Conservation (phyloP, 92 coral and sea anemone species). For the Porites cylindrica region DNA sequence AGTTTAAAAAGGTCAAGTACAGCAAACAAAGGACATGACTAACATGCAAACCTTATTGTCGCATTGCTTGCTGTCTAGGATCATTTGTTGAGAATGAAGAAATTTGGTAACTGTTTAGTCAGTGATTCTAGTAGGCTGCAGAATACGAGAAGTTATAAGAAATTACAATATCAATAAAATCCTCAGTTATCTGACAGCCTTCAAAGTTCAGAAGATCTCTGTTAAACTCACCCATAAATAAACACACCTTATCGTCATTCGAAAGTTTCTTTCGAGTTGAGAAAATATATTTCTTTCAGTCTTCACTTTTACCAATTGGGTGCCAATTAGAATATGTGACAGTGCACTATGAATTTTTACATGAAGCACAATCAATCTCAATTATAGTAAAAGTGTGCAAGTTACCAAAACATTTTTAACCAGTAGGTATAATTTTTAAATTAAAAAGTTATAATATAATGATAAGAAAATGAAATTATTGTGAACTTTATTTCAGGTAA, state of each 20-base stretch:
- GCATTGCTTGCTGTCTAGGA: slow-evolving; percentile 4
- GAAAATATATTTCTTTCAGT: background rate
- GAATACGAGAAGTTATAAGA: background rate
- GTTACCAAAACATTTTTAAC: background rate
- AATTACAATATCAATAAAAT: background rate
- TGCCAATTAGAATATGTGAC: background rate
- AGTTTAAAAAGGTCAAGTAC: too few relatives aligned
- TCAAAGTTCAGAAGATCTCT: background rate
- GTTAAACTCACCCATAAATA: background rate
- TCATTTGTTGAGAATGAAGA: background rate
- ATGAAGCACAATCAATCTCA: background rate
- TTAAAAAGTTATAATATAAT: background rate
- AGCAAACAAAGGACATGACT: too few relatives aligned
- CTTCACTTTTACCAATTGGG: background rate
- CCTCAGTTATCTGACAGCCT: slow-evolving; percentile 1
- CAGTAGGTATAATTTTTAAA: background rate
- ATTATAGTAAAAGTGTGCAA: background rate
- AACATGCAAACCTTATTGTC: background rate
- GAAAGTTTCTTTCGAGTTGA: background rate
- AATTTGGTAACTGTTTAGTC: background rate
- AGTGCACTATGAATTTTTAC: background rate
- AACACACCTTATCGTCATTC: background rate
- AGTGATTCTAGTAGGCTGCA: background rate
- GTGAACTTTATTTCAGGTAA: too few relatives aligned
- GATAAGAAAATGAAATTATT: too few relatives aligned